Conservation (phyloP, 2,113 vertebrate species). For the Perccottus glenii region DNA sequence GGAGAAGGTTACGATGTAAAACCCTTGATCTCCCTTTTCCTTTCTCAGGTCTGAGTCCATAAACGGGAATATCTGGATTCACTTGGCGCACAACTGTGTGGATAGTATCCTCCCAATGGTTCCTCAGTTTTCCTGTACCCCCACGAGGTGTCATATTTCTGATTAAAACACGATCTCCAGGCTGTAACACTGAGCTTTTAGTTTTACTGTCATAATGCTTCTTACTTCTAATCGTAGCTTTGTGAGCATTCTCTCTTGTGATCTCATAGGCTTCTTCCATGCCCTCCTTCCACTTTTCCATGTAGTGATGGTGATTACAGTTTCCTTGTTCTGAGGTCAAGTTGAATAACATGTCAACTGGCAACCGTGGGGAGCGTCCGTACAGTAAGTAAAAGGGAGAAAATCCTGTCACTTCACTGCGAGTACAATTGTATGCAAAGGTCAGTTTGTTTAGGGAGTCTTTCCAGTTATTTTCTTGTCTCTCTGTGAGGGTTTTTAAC, state of each 20-base stretch:
- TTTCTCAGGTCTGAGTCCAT: no score
- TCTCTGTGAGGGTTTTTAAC: constrained; percentile 23
- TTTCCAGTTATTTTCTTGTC: no score
- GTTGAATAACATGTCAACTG: constrained; percentile 6
- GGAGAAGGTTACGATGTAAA: no score
- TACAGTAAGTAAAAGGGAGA: constrained; percentile 22
- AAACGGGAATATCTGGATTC: no score
- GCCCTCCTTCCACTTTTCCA: constrained; percentile 5
- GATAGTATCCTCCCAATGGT: neutral
- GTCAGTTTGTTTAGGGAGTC: no score
- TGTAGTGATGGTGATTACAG: neutral
- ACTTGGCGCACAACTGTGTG: no score
- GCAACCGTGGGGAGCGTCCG: neutral
- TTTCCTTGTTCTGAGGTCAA: neutral
- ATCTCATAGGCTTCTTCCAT: constrained; percentile 1
- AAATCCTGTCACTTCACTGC: constrained; percentile 24
- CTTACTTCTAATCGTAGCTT: neutral
- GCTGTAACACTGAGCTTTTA: neutral
- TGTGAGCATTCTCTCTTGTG: neutral
- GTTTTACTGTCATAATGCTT: neutral
- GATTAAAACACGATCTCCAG: neutral
- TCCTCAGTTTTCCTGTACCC: neutral
- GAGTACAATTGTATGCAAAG: constrained; percentile 15
- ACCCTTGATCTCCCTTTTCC: no score
- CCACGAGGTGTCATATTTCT: neutral